phyloP scores from a whole-genome alignment of 1,140 invertebrate species.

The Tyrophagus putrescentiae region DNA sequence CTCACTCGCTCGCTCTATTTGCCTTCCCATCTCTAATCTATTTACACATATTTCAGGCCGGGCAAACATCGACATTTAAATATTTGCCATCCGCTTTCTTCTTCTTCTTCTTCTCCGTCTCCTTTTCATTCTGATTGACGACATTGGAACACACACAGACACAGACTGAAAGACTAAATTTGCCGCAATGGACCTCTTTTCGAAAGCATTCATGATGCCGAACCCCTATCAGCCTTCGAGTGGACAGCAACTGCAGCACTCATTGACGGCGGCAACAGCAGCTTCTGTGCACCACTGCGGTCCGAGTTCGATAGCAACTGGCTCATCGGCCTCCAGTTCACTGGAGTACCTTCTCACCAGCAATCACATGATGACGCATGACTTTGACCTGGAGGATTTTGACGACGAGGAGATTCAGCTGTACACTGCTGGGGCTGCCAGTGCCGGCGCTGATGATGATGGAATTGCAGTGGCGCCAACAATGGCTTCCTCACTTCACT shows the following conservation, averaged over 20 bases:
- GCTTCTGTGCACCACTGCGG: too few relatives aligned
- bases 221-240: not conserved
- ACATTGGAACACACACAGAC: too few relatives aligned
- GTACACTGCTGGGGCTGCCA: too few relatives aligned
- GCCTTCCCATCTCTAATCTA: conserved; percentile 3
- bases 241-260: not conserved
- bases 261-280: too few relatives aligned
- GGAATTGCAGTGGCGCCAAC: too few relatives aligned
- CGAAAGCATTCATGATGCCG: not conserved
- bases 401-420: conserved; percentile 1
- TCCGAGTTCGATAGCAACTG: too few relatives aligned
- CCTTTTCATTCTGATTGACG: too few relatives aligned
- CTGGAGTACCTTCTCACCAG: not conserved
- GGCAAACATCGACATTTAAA: conserved; percentile 1
- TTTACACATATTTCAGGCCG: conserved; percentile 3
- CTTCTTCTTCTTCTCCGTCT: not conserved
- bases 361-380: not conserved
- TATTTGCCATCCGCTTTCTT: not conserved
- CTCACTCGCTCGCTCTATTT: not conserved
- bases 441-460: too few relatives aligned
- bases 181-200: not conserved
- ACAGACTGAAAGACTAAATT: not conserved
- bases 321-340: too few relatives aligned
- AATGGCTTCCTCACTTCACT: too few relatives aligned
- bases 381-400: not conserved